phyloP scores from a whole-genome alignment of 1,140 invertebrate genomes.

The Ceratina calcarata region DNA sequence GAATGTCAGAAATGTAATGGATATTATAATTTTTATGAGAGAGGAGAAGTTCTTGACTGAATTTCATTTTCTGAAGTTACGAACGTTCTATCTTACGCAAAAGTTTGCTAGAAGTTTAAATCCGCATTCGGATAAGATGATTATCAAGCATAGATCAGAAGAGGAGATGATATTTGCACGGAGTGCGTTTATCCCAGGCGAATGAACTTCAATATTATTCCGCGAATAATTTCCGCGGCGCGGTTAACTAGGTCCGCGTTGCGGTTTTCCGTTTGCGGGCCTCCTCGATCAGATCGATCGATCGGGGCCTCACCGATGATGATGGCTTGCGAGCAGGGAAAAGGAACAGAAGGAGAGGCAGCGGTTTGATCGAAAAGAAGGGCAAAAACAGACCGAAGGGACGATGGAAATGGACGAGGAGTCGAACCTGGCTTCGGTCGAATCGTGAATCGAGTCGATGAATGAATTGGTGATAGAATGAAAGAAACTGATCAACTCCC shows the following conservation, averaged over 20 bases:
- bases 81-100: too few relatives aligned
- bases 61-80: too few relatives aligned
- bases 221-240: conserved; percentile 68
- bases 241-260: conserved; percentile 73
- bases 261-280: conserved; percentile 62
- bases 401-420: conserved; percentile 20
- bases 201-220: conserved; percentile 66
- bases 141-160: too few relatives aligned
- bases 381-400: conserved; percentile 28
- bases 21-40: too few relatives aligned
- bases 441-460: conserved; percentile 26
- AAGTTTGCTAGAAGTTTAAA: too few relatives aligned
- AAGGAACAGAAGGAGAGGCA: conserved; percentile 38
- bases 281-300: conserved; percentile 23
- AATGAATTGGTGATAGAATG: conserved; percentile 13
- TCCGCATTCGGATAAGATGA: too few relatives aligned
- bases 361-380: conserved; percentile 23
- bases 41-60: too few relatives aligned
- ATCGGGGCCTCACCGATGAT: conserved; percentile 13
- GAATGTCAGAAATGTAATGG: too few relatives aligned
- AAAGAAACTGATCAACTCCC: not conserved
- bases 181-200: conserved; percentile 15
- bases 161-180: not conserved
- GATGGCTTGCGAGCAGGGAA: conserved; percentile 42
- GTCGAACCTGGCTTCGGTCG: conserved; percentile 11